Conservation (phyloP, 1,140 invertebrate genomes). For the Zaprionus africanus region DNA sequence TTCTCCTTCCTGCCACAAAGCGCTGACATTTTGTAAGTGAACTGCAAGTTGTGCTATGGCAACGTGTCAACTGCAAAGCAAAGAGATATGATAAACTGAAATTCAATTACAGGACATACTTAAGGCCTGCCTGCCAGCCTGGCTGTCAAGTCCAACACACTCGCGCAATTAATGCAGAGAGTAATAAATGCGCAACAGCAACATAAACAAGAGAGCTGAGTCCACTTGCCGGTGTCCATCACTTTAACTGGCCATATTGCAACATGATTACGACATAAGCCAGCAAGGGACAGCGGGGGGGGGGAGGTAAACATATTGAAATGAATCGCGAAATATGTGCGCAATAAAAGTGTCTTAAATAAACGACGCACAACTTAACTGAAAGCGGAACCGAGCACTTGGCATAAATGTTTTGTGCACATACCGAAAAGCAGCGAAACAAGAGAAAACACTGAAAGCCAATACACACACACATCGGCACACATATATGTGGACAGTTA, state of each 20-base stretch:
- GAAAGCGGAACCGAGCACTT: constrained; percentile 49
- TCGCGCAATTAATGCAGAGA: constrained; percentile 68
- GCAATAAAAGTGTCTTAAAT: constrained; percentile 76
- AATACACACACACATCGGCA: constrained; percentile 22
- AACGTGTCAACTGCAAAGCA: constrained; percentile 33
- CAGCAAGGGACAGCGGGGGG: neutral
- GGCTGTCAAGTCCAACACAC: constrained; percentile 11
- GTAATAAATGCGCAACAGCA: constrained; percentile 58
- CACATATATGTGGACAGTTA: constrained; percentile 24
- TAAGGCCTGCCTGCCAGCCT: neutral
- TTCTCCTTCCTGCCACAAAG: neutral
- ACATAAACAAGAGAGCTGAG: constrained; percentile 42
- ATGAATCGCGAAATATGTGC: constrained; percentile 73
- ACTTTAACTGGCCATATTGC: constrained; percentile 72
- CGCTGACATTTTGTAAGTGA: constrained; percentile 25
- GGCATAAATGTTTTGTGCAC: constrained; percentile 67
- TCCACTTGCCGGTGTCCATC: constrained; percentile 46
- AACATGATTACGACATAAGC: constrained; percentile 71
- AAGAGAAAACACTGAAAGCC: constrained; percentile 53
- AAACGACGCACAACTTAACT: constrained; percentile 64
- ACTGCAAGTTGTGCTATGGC: constrained; percentile 35
- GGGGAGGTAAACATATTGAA: constrained; percentile 56
- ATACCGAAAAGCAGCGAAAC: constrained; percentile 35
- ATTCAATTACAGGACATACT: constrained; percentile 29
- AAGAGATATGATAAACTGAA: constrained; percentile 20